Conservation (phyloP, 1,140 invertebrate genomes). For the Drosophila arizonae region DNA sequence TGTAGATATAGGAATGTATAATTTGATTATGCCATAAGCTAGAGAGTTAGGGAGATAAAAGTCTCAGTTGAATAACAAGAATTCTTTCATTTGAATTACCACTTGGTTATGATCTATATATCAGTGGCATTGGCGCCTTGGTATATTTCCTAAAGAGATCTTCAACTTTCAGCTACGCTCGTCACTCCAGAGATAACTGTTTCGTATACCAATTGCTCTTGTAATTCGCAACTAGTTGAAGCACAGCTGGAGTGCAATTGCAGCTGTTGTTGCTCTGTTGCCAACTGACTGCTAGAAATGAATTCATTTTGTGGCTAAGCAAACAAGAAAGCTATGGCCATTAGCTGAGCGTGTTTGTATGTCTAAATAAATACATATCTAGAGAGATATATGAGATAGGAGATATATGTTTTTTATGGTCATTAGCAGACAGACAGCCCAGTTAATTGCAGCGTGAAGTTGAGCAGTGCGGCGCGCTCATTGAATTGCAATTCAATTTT, state of each 20-base stretch:
- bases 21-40: too few species aligned
- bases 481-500: constrained; percentile 45
- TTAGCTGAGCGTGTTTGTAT: neutral
- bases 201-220: neutral
- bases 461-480: constrained; percentile 33
- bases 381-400: neutral
- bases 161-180: too few species aligned
- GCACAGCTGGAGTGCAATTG: neutral
- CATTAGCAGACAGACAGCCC: constrained; percentile 25
- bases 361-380: neutral
- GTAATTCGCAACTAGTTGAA: constrained; percentile 8
- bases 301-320: neutral
- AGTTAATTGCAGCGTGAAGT: constrained; percentile 63
- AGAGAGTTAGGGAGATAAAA: too few species aligned
- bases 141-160: too few species aligned
- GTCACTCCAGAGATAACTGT: too few species aligned
- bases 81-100: too few species aligned
- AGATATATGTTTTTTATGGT: constrained; percentile 2
- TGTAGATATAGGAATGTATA: too few species aligned
- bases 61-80: too few species aligned
- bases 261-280: constrained; percentile 6
- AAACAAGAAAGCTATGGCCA: constrained; percentile 1
- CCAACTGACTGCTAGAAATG: neutral
- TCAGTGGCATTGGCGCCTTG: too few species aligned
- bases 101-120: too few species aligned